Evolutionary conservation across 1,140 invertebrate genomes (phyloP).

Genomic region (Kradibia gibbosae): DNA sequence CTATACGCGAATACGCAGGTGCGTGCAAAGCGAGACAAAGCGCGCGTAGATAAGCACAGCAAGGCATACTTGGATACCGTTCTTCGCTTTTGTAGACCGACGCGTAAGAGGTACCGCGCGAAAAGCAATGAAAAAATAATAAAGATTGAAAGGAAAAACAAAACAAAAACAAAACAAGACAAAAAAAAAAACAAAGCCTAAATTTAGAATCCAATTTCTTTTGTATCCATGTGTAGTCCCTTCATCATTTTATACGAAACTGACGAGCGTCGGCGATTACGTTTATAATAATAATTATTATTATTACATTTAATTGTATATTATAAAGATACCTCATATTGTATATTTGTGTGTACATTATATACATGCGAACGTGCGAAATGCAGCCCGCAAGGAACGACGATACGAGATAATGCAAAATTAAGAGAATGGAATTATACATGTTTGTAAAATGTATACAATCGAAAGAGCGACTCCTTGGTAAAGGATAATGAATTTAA

Average conservation of each 20-base stretch:
- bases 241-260: conserved; percentile 49
- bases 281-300: conserved; percentile 50
- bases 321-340: conserved; percentile 49
- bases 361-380: conserved; percentile 56
- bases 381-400: conserved; percentile 53
- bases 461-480: conserved; percentile 47
- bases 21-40: too few relatives aligned
- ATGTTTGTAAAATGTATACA: conserved; percentile 50
- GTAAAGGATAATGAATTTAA: conserved; percentile 47
- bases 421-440: conserved; percentile 45
- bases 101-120: too few relatives aligned
- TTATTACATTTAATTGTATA: conserved; percentile 57
- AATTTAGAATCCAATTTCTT: conserved; percentile 49
- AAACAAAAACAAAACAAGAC: conserved; percentile 41
- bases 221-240: conserved; percentile 48
- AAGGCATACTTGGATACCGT: conserved; percentile 36
- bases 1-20: too few relatives aligned
- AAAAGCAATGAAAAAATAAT: too few relatives aligned
- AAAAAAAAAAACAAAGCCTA: too few relatives aligned
- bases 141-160: conserved; percentile 29
- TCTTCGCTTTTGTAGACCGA: conserved; percentile 41
- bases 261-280: conserved; percentile 43
- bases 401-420: conserved; percentile 27
- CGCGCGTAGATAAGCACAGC: too few relatives aligned
- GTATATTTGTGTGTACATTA: conserved; percentile 57